Evolutionary conservation across 2,888 invertebrate species (phyloP).

Genomic region (Andrena camellia): DNA sequence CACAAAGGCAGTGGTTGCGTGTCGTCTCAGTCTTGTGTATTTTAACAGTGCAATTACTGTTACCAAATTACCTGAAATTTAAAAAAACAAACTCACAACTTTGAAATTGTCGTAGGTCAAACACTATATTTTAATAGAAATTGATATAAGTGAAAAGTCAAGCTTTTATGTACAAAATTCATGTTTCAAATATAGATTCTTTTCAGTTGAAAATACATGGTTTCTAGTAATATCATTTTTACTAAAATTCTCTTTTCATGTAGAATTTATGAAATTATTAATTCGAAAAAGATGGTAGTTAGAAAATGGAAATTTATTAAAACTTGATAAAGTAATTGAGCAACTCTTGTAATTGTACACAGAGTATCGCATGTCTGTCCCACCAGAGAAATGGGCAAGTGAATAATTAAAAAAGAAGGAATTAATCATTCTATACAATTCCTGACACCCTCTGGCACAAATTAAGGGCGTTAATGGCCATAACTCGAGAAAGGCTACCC

Average conservation of each 20-base stretch:
- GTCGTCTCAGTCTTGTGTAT: slow-evolving; percentile 92
- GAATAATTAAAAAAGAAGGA: slow-evolving; percentile 26
- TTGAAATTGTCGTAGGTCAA: background rate
- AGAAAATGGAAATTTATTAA: too few species aligned
- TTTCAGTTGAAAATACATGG: too few species aligned
- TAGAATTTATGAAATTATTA: too few species aligned
- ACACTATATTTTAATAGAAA: too few species aligned
- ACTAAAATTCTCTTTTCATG: too few species aligned
- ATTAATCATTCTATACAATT: slow-evolving; percentile 34
- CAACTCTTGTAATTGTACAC: background rate
- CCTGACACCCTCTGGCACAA: slow-evolving; percentile 32
- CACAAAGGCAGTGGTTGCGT: slow-evolving; percentile 95
- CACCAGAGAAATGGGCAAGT: background rate
- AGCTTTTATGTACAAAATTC: too few species aligned
- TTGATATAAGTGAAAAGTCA: too few species aligned
- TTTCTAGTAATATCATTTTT: too few species aligned
- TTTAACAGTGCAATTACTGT: slow-evolving; percentile 92
- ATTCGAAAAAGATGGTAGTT: too few species aligned
- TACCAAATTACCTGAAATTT: slow-evolving; percentile 91
- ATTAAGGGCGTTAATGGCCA: slow-evolving; percentile 42
- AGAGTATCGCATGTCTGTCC: background rate
- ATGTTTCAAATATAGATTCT: too few species aligned
- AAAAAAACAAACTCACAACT: slow-evolving; percentile 47
- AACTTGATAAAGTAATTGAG: background rate
- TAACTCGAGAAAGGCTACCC: slow-evolving; percentile 29